phyloP scores from a whole-genome alignment of 2,113 vertebrate genomes.

The Muscicapa adusta region DNA sequence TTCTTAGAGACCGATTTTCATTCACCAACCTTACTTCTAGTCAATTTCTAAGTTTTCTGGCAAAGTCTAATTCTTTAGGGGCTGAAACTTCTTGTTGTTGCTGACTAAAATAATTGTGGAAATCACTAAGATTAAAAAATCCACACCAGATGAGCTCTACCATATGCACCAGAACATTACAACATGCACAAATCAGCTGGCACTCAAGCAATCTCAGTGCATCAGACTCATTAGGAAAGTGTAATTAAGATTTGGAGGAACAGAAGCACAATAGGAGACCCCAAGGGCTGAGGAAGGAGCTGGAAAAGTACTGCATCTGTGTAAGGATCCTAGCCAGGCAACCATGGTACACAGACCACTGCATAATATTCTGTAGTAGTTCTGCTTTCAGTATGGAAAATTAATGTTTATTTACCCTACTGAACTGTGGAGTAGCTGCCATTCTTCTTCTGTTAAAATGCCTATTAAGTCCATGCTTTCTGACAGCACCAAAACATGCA shows the following conservation, averaged over 20 bases:
- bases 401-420: not conserved
- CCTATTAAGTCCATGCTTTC: not conserved
- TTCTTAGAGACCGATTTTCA: conserved; percentile 41
- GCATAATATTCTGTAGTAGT: not conserved
- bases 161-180: not conserved
- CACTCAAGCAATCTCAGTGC: not conserved
- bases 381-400: not conserved
- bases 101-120: not conserved
- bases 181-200: not conserved
- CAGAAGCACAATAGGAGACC: not conserved
- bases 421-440: not conserved
- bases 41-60: not conserved
- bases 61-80: not conserved
- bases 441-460: not conserved
- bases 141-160: not conserved
- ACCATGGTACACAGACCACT: not conserved
- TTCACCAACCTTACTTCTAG: not conserved
- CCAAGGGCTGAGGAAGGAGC: not conserved
- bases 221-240: not conserved
- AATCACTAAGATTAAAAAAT: not conserved
- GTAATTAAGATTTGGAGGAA: conserved; percentile 46
- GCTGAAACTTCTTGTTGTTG: not conserved
- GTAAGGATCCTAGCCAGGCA: not conserved
- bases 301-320: not conserved
- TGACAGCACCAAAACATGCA: not conserved